Base-by-base conservation (phyloP, 2,888 invertebrate genomes). In the Synergus umbraculus region DNA sequence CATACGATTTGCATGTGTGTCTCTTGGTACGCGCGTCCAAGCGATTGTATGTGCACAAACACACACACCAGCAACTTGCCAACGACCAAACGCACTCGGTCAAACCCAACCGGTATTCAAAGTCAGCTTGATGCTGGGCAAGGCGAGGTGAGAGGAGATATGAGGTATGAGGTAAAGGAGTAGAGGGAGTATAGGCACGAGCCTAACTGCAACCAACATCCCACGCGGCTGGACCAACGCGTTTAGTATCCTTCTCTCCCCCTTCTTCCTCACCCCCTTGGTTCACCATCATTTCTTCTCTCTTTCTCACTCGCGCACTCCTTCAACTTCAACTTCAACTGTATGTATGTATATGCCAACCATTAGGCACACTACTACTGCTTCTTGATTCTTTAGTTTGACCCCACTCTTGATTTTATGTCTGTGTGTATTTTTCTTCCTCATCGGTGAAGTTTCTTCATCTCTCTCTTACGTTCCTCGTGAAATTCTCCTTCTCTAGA, bases 141-240 rank as follows among this genome's bases (percentile, higher is more conserved):
- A 81, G 79, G 84, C 83, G 83, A 84, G 85, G 82, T 78, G 78
- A 84, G 78, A 79, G 79, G 82, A 80, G 77, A 8, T 29, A n/a
- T 7, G 12, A 54, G 54, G n/a, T 54, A 54, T 54, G 54, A 77
- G 84, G 43, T 67, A 44, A 44, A 67, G 46, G 13, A 49, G 85
- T 83, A 84, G 88, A 85, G 89, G 88, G 89, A 88, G 88, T 87
- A 80, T 67, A 88, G 90, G 90, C 90, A 90, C 90, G 90, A 90
- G 90, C 90, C 90, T 88, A 90, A 89, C 90, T 89, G 90, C 90
- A 89, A 88, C 86, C 89, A 89, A 86, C 90, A 83, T 88, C 90
- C 90, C 90, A 90, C 90, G 89, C 90, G 87, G 85, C 83, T 85
- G 86, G 86, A 84, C 87, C 88, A 87, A 87, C 87, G 85, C 88